phyloP scores from a whole-genome alignment of 2,797 vertebrate genomes.

The Hirundo rustica region DNA sequence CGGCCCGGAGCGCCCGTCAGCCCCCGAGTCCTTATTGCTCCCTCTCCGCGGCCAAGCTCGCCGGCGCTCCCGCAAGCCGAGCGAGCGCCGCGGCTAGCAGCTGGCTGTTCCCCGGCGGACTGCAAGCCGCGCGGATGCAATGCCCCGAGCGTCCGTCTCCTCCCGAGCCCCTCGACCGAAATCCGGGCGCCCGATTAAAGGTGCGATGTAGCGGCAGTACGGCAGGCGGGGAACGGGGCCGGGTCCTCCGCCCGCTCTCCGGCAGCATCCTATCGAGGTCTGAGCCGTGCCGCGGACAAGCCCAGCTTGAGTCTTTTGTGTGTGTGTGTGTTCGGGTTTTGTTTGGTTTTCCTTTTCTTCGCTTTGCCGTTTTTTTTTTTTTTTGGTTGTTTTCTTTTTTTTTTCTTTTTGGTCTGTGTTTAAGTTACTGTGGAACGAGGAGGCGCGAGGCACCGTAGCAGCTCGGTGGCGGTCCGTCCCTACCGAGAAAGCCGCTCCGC shows the following conservation, averaged over 20 bases:
- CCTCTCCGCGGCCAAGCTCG: neutral
- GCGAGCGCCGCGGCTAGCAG: neutral
- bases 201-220: slow-evolving; percentile 1
- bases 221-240: neutral
- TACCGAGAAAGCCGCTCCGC: neutral
- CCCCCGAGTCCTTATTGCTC: neutral
- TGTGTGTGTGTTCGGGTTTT: neutral
- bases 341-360: neutral
- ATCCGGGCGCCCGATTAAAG: neutral
- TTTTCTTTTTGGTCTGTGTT: neutral
- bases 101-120: neutral
- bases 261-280: neutral
- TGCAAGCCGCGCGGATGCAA: slow-evolving; percentile 1
- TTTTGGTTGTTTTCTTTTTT: too few species aligned
- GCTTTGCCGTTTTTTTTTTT: neutral
- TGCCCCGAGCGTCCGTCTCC: slow-evolving; percentile 14
- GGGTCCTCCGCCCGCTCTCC: neutral
- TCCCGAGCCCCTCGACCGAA: slow-evolving; percentile 18
- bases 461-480: neutral
- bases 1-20: neutral
- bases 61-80: slow-evolving; percentile 2
- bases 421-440: neutral
- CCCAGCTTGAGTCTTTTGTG: neutral
- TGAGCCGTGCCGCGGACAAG: neutral
- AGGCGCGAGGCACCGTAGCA: neutral